Evolutionary conservation across 2,113 vertebrate species (phyloP).

Genomic region (Calypte anna): DNA sequence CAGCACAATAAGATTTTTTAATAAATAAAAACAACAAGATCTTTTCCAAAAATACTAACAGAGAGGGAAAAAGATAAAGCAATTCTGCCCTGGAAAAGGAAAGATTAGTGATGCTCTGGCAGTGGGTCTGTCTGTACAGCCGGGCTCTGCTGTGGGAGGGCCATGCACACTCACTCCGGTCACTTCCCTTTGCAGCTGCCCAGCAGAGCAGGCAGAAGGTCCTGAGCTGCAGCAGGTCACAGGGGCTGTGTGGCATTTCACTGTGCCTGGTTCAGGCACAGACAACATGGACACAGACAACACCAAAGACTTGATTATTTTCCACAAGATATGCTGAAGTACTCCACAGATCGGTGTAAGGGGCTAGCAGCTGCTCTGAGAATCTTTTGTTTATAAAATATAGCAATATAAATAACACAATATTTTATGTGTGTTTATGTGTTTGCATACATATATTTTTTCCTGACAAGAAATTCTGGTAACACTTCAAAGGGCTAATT

Average conservation of each 20-base stretch:
- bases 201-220: fast-evolving
- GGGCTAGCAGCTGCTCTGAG: not conserved
- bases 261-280: not conserved
- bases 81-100: not conserved
- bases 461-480: not conserved
- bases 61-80: not conserved
- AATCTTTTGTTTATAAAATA: not conserved
- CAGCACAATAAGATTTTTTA: not conserved
- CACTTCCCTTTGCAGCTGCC: not conserved
- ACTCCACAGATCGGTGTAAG: not conserved
- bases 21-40: not conserved
- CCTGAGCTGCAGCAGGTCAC: not conserved
- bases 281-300: not conserved
- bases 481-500: constrained; percentile 4
- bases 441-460: not conserved
- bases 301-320: not conserved
- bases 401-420: not conserved
- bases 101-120: not conserved
- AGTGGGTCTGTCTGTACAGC: not conserved
- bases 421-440: not conserved
- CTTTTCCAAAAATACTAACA: not conserved
- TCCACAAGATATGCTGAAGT: not conserved
- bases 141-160: fast-evolving
- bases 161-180: not conserved
- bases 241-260: not conserved